These are phyloP conservation scores for Diloba caeruleocephala DNA, from an alignment of 2,888 invertebrate species.

Conservation along the genomic window DNA sequence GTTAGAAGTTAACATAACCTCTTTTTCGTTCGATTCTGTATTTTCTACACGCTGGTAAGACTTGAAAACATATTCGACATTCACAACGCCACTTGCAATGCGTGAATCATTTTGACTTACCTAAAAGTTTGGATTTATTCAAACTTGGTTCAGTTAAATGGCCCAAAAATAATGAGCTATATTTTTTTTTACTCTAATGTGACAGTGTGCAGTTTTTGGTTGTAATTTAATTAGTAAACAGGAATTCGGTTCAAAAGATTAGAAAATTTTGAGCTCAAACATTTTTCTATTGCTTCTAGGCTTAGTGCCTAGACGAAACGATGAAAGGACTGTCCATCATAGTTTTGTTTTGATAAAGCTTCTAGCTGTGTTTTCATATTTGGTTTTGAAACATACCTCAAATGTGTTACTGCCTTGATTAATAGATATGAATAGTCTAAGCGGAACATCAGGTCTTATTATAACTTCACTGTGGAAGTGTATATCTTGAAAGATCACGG, in stretches of 20 bases:
- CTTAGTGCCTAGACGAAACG: too few relatives aligned
- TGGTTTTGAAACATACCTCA: slow-evolving; percentile 57
- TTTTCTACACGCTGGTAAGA: slow-evolving; percentile 17
- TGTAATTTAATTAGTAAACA: too few relatives aligned
- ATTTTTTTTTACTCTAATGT: too few relatives aligned
- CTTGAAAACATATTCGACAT: slow-evolving; percentile 21
- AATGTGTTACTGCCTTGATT: slow-evolving; percentile 61
- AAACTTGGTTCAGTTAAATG: too few relatives aligned
- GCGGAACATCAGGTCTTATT: slow-evolving; percentile 47
- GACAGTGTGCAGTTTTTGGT: too few relatives aligned
- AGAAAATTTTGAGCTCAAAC: too few relatives aligned
- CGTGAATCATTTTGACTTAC: slow-evolving; percentile 50
- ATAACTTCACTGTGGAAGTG: slow-evolving; percentile 56
- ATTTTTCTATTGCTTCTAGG: too few relatives aligned
- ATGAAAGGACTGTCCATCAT: too few relatives aligned
- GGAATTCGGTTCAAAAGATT: too few relatives aligned
- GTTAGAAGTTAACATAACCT: slow-evolving; percentile 46
- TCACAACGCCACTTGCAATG: slow-evolving; percentile 41
- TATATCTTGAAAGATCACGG: slow-evolving; percentile 59
- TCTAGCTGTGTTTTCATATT: too few relatives aligned
- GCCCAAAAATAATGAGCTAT: too few relatives aligned
- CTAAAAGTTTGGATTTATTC: slow-evolving; percentile 26
- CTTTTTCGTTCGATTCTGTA: slow-evolving; percentile 24
- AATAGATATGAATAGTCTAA: slow-evolving; percentile 55
- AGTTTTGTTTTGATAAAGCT: too few relatives aligned